Base-by-base conservation (phyloP, 2,888 invertebrate genomes). In the Lucinisca nassula region DNA sequence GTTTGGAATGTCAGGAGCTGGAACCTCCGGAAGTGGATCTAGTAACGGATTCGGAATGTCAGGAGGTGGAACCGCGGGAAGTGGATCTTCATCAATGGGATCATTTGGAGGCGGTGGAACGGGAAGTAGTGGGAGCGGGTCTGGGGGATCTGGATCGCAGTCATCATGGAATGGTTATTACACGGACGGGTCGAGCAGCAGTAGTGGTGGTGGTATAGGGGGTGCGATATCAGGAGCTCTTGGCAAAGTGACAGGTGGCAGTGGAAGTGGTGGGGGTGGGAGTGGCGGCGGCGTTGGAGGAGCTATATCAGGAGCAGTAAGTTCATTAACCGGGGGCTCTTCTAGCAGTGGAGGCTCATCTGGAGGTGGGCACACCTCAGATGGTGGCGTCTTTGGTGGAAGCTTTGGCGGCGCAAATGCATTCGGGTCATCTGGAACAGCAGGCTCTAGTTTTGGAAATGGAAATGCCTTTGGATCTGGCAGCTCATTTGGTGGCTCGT, bases 81-180 rank as follows among this genome's bases (percentile, higher is more conserved):
- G 40, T 32, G 27, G 35, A 21, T n/a, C 38, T 49, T 83, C 70
- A 51, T 49, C 70, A 72, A 45, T 45, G 32, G 35, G 67, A 1
- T 35, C 35, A 1, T 67, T 67, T 67, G 67, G 67, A 30, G 35
- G 67, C 35, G 14, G 35, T 67, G 67, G 35, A 12, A 17, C 17
- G 17, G 67, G 67, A 35, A 35, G 17, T 32, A 21, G 67, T 14
- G 32, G 35, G 10, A 30, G 61, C 24, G 35, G 61, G 3, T 61
- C 67, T 1, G 35, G 67, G 8, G 79, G 61, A 58, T 61, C 58
- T 8, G 77, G 80, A 32, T 81, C 85, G 8, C 74, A 55, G 35
- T 70, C 80, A 6, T 73, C 72, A 30, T 85, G 85, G 88, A 82
- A 85, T 58, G 85, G 82, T 24, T 80, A 85, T 74, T 85, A 85